Base-by-base conservation (phyloP, 2,797 vertebrate genomes). In the Rhinichthys osculus region DNA sequence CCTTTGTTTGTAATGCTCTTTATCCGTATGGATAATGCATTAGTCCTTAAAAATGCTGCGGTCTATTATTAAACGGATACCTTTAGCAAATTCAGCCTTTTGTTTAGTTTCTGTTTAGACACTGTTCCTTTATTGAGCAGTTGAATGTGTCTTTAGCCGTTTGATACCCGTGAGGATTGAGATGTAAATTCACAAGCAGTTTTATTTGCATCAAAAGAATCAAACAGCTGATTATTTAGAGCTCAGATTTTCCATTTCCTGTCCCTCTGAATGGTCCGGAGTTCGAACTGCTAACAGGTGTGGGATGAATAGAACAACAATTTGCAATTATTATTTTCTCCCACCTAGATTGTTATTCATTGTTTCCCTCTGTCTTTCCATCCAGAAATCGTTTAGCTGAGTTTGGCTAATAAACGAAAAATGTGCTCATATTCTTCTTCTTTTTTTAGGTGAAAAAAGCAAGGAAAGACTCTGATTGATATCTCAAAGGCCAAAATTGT, bases 291-390 rank as follows among this genome's bases (percentile, higher is more conserved):
- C 82, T 79, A 50, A 69, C 67, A 83, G 10, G 70, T 86, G 72
- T 81, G 80, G 81, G 81, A 70, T 86, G 83, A 89, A 91, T 84
- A 87, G 81, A 88, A 77, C 42, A 83, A 83, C 33, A 38, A 90
- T 90, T 87, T 90, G 86, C 88, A 89, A 89, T 90, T 88, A 89
- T 90, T 57, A 88, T 90, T 90, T 85, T 85, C 62, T 81, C 33
- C 21, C 57, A 33, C 23, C 14, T n/a, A 35, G 13, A 19, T n/a
- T 73, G 81, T 40, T 86, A 71, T 87, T 86, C 21, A 66, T 80
- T 88, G 82, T 79, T 85, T 21, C 27, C 69, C 78, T 77, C 70
- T 81, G 27, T 84, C 78, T 73, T 83, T n/a, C 40, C 40, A 57
- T 59, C 54, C 35, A 85, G 40, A 73, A 82, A 87, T 86, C n/a